phyloP scores from a whole-genome alignment of 2,797 vertebrate genomes.

The Heliangelus exortis region DNA sequence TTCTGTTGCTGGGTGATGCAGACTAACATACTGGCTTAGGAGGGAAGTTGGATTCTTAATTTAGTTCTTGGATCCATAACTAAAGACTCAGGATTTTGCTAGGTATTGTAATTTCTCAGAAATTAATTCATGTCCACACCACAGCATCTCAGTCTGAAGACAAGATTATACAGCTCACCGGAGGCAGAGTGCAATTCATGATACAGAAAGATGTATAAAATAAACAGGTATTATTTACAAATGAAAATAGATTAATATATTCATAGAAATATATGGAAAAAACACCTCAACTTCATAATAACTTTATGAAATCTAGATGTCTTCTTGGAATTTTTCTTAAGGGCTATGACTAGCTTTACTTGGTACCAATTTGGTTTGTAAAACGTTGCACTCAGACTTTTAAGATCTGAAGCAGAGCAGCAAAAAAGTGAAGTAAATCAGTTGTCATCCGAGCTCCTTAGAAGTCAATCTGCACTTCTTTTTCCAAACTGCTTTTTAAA shows the following conservation, averaged over 20 bases:
- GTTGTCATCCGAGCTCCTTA: neutral
- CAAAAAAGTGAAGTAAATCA: neutral
- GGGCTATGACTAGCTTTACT: neutral
- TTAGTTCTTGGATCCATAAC: neutral
- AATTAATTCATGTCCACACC: neutral
- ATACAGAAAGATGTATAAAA: neutral
- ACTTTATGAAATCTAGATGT: neutral
- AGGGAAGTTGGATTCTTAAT: neutral
- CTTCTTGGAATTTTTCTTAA: neutral
- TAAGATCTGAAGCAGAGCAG: neutral
- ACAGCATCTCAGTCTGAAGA: neutral
- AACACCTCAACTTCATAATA: neutral
- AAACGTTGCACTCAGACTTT: neutral
- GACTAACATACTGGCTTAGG: neutral
- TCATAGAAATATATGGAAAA: neutral
- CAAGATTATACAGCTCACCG: neutral
- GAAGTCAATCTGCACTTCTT: neutral
- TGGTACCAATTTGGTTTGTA: neutral
- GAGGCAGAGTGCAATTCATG: neutral
- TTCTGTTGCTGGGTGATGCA: neutral
- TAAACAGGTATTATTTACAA: accelerated
- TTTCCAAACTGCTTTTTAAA: neutral
- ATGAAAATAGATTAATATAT: neutral
- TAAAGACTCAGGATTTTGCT: neutral
- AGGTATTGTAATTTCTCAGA: neutral